A percentile compares a stretch with the other conserved stretches of the same genome.
These are phyloP conservation scores for Synanthedon andrenaeformis DNA, from an alignment of 2,888 invertebrate species.

Conservation along the genomic window DNA sequence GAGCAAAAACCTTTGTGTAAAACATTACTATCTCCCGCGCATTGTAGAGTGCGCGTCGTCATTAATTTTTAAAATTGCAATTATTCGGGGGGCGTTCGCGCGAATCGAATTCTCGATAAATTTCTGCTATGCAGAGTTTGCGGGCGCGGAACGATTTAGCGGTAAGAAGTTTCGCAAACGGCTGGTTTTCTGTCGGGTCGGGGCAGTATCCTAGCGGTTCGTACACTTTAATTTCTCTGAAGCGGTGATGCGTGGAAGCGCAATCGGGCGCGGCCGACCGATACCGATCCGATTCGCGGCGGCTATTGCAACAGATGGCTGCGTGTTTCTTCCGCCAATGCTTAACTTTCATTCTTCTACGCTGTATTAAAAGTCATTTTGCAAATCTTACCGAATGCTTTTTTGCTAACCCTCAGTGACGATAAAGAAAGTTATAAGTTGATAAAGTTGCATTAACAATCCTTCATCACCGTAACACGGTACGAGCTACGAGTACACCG, in stretches of 20 bases:
- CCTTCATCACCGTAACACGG: too few species aligned
- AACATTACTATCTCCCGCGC: conserved; percentile 18
- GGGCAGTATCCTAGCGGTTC: conserved; percentile 43
- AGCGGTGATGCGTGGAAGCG: conserved; percentile 54
- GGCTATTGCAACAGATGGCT: conserved; percentile 45
- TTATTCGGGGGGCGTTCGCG: conserved; percentile 29
- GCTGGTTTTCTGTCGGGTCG: conserved; percentile 30
- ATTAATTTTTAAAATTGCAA: conserved; percentile 33
- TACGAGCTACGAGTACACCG: too few species aligned
- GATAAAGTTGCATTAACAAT: too few species aligned
- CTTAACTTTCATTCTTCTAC: not conserved
- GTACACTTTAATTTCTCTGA: conserved; percentile 62
- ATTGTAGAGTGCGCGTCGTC: conserved; percentile 20
- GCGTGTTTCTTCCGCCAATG: conserved; percentile 38
- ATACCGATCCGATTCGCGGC: conserved; percentile 60
- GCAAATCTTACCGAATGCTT: too few species aligned
- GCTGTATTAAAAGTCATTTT: not conserved
- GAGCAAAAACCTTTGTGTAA: conserved; percentile 45
- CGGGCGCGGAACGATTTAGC: conserved; percentile 40
- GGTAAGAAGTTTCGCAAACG: conserved; percentile 57
- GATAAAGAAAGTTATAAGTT: not conserved
- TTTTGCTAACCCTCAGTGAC: conserved; percentile 1
- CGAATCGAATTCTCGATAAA: conserved; percentile 41
- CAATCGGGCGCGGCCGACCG: conserved; percentile 63
- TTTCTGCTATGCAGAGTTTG: conserved; percentile 31